These are phyloP conservation scores for Hippocampus barbouri DNA, from an alignment of 2,113 vertebrate genomes.

Conservation along the genomic window DNA sequence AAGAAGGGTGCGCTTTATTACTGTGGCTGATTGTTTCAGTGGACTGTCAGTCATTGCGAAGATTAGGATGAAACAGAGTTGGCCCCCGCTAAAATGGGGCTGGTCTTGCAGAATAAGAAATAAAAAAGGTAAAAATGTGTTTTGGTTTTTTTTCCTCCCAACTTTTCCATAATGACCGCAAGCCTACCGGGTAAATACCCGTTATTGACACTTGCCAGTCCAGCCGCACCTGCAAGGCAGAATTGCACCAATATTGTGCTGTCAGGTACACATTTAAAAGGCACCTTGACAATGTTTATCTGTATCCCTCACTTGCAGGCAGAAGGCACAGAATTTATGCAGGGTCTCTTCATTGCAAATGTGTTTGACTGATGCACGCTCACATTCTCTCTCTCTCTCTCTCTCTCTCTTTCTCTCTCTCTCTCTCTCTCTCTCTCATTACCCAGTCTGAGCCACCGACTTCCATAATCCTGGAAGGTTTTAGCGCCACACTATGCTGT, in stretches of 20 bases:
- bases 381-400: neutral
- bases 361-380: slow-evolving; percentile 48
- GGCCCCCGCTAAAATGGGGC: too few species aligned
- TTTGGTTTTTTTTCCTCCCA: too few species aligned
- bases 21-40: too few species aligned
- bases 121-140: too few species aligned
- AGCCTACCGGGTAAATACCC: neutral
- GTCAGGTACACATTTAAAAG: slow-evolving; percentile 23
- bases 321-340: slow-evolving; percentile 65
- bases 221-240: neutral
- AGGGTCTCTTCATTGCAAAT: slow-evolving; percentile 65
- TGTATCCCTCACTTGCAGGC: slow-evolving; percentile 51
- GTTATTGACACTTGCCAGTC: neutral
- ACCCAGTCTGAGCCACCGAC: slow-evolving; percentile 75
- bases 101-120: too few species aligned
- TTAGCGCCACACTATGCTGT: slow-evolving; percentile 71
- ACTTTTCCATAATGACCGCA: neutral
- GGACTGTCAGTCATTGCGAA: too few species aligned
- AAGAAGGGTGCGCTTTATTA: too few species aligned
- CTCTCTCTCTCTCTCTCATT: slow-evolving; percentile 72
- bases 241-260: slow-evolving; percentile 1
- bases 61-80: too few species aligned
- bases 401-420: slow-evolving; percentile 1
- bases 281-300: slow-evolving; percentile 42
- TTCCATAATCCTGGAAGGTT: slow-evolving; percentile 79